Percentiles rank a stretch among this genome's conserved stretches.
phyloP scores from a whole-genome alignment of 2,888 invertebrate species.

The Byasa hedistus region DNA sequence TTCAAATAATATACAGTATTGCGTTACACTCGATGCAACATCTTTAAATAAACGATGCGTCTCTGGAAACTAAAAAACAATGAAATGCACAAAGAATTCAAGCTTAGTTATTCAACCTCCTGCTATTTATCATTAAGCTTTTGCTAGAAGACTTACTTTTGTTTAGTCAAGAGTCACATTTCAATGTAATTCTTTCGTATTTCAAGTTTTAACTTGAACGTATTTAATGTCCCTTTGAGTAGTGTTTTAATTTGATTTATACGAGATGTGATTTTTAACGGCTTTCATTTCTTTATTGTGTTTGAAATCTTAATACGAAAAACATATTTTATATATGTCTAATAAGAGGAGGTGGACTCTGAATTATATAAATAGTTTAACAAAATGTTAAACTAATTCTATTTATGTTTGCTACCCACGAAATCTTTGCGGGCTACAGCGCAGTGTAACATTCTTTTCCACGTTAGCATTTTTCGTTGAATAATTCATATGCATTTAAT shows the following conservation, averaged over 20 bases:
- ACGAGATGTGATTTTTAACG: neutral
- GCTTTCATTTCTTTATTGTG: no score
- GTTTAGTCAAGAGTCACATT: constrained; percentile 9
- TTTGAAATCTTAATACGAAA: no score
- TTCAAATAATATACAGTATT: neutral
- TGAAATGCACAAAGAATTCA: constrained; percentile 7
- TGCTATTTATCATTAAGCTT: constrained; percentile 18
- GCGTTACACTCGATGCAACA: neutral
- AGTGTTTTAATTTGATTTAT: neutral
- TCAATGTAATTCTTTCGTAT: neutral
- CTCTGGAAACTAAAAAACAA: constrained; percentile 13
- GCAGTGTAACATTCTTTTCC: constrained; percentile 64
- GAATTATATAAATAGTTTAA: no score
- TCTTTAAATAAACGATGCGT: constrained; percentile 17
- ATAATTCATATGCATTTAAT: constrained; percentile 76
- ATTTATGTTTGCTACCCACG: constrained; percentile 58
- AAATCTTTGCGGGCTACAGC: constrained; percentile 51
- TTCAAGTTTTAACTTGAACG: neutral
- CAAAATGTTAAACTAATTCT: no score
- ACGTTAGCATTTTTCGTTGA: constrained; percentile 67
- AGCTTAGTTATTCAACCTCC: constrained; percentile 11
- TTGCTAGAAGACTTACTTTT: constrained; percentile 12
- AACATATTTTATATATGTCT: no score
- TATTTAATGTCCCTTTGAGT: neutral
- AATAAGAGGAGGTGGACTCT: no score